phyloP scores from a whole-genome alignment of 2,888 invertebrate species.

The Papilio gigon region DNA sequence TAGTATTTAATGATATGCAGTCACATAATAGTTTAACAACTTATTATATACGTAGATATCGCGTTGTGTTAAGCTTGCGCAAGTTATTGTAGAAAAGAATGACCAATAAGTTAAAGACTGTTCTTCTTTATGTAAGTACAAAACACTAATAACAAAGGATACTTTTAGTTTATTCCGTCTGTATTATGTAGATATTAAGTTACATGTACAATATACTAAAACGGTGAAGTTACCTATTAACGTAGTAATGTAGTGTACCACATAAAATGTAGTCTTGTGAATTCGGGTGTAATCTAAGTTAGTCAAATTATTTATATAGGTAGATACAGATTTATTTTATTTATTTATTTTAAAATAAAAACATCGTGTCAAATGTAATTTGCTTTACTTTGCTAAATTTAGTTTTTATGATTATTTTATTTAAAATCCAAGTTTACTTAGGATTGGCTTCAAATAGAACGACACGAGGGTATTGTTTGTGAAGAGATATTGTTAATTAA shows the following conservation, averaged over 20 bases:
- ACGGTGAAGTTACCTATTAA: slow-evolving; percentile 79
- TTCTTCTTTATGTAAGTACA: slow-evolving; percentile 73
- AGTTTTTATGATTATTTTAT: slow-evolving; percentile 24
- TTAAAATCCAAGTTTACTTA: slow-evolving; percentile 15
- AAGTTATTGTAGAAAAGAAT: slow-evolving; percentile 48
- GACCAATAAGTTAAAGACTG: slow-evolving; percentile 80
- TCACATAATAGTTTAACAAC: slow-evolving; percentile 8
- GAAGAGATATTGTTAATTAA: slow-evolving; percentile 29
- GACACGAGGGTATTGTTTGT: slow-evolving; percentile 21
- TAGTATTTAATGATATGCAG: not conserved
- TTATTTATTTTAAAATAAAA: slow-evolving; percentile 57
- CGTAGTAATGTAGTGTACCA: slow-evolving; percentile 47
- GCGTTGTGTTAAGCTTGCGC: slow-evolving; percentile 42
- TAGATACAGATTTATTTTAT: slow-evolving; percentile 63
- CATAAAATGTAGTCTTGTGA: slow-evolving; percentile 38
- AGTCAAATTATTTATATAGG: slow-evolving; percentile 70
- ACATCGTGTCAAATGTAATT: slow-evolving; percentile 43
- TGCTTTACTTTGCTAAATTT: slow-evolving; percentile 37
- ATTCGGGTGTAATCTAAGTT: slow-evolving; percentile 48
- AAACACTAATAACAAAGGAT: slow-evolving; percentile 50
- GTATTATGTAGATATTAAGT: slow-evolving; percentile 42
- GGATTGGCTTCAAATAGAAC: slow-evolving; percentile 20
- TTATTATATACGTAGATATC: slow-evolving; percentile 39
- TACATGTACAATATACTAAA: slow-evolving; percentile 58
- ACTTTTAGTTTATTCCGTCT: slow-evolving; percentile 42